Evolutionary conservation across 1,140 invertebrate species (phyloP), one percentile per base, ranked within the genome.

Genomic region (Cherax quadricarinatus): DNA sequence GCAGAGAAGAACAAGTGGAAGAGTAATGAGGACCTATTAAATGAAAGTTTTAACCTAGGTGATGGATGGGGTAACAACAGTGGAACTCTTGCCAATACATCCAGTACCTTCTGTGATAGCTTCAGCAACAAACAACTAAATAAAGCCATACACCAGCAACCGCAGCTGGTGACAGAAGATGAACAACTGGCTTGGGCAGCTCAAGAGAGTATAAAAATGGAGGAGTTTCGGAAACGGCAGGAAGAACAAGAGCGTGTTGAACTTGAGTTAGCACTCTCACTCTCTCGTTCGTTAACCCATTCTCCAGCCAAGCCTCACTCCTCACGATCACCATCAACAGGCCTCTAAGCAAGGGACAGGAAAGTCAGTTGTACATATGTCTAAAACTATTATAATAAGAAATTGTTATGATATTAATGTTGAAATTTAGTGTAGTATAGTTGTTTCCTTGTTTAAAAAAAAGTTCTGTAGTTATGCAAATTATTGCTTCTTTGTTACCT

Each of bases 101-200:
- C 88, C 83, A 87, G 89, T 82, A 60, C 89, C 16, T 87, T 90
- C 75, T 41, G 91, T 24, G 84, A 83, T 41, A 88, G 87, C 84
- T 92, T 86, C 75, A 82, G 88, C 75, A 84, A 62, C 90, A 73
- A 86, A 49, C 83, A 73, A 9, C 57, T 86, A 12, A 89, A 90
- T 16, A 94, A 88, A 51, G 93, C 81, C 62, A 79, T 87, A 57
- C 86, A 66, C 70, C 75, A 90, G 86, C 73, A 51, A 30, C 16
- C 89, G 62, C 90, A 86, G 92, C 82, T 48, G 66, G 78, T 83
- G 80, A 93, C 48, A 2, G 95, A 95, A 94, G 94, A 95, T 66
- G 94, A 95, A 91, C 95, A 95, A 92, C 85, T 95, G 12, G 94
- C 94, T 24, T 95, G 95, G 95, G 95, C 95, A 49, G 95, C 94